These are phyloP conservation scores for Oryzias melastigma DNA, from an alignment of 2,113 vertebrate genomes.

Conservation along the genomic window DNA sequence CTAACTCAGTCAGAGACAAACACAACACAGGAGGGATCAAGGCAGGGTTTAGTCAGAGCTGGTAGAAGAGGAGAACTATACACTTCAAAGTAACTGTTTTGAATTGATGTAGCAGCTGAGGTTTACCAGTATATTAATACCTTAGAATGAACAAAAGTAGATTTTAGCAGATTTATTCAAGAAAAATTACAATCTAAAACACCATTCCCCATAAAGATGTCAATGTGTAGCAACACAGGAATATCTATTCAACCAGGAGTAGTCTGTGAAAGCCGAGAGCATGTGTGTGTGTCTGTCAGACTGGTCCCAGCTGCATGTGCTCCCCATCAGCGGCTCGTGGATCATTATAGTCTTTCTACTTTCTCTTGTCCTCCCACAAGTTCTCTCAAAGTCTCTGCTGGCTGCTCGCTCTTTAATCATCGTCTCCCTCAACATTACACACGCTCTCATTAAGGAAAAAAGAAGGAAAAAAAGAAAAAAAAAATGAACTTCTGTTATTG, in stretches of 20 bases:
- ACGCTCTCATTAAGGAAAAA: constrained; percentile 15
- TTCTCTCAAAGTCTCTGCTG: constrained; percentile 27
- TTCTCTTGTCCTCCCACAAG: constrained; percentile 24
- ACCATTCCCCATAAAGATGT: constrained; percentile 20
- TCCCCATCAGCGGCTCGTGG: constrained; percentile 23
- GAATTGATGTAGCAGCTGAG: constrained; percentile 46
- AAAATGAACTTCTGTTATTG: neutral
- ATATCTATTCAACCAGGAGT: constrained; percentile 9
- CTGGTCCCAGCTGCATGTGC: constrained; percentile 35
- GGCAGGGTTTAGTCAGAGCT: constrained; percentile 62
- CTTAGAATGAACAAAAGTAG: constrained; percentile 8
- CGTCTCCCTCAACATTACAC: constrained; percentile 21
- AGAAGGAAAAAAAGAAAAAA: constrained; percentile 8
- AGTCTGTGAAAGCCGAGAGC: constrained; percentile 2
- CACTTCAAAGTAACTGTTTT: constrained; percentile 38
- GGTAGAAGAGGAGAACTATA: constrained; percentile 46
- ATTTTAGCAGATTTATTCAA: neutral
- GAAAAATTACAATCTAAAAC: constrained; percentile 1
- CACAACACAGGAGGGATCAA: constrained; percentile 65
- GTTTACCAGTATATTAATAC: constrained; percentile 11
- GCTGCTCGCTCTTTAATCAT: constrained; percentile 32
- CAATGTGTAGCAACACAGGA: constrained; percentile 4
- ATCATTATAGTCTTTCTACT: constrained; percentile 44
- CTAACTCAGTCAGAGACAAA: constrained; percentile 56
- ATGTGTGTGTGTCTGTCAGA: constrained; percentile 34